Base-by-base conservation (phyloP, 2,888 invertebrate genomes). In the Catocala fraxini region DNA sequence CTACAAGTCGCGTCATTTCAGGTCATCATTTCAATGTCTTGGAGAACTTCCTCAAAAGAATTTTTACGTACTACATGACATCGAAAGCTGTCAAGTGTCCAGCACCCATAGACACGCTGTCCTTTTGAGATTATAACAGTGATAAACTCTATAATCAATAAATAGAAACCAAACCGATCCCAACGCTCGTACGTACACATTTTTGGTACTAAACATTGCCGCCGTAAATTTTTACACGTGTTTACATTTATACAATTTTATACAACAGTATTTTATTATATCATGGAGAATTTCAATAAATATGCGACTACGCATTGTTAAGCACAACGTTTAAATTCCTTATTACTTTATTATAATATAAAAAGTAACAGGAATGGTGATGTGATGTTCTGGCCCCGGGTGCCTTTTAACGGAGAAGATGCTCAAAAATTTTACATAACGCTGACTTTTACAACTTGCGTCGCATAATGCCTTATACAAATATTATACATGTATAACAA, bases 191-290 rank as follows among this genome's bases (percentile, higher is more conserved):
- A 69, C 59, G 51, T 66, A 71, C 59, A 54, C 63, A 61, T 49
- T 15, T 4, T 49, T 46, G 33, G 6, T 1, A 15, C 33, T 48
- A 9, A 25, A 12, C 49, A 54, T 46, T 34, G 12, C 58, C 49
- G 42, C 34, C 65, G 56, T 60, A 59, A 34, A 58, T 58, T 73
- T 63, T 67, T 68, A 75, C 61, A 72, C 53, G 45, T 63, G 76
- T 71, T 73, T 75, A 75, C 76, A 75, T 75, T 75, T 75, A 71
- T 75, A 75, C 76, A 75, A 71, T 65, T 76, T 72, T 74, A 74
- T 74, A 76, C 70, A 76, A 76, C 73, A 73, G 55, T 42, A 52
- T 51, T 55, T 60, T 56, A 68, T 64, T 61, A 63, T 41, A 63
- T 63, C 51, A 73, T 54, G 34, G 58, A 63, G 51, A 68, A 64